Evolutionary conservation across 2,888 invertebrate species (phyloP).

Genomic region (Boloria euphrosyne): DNA sequence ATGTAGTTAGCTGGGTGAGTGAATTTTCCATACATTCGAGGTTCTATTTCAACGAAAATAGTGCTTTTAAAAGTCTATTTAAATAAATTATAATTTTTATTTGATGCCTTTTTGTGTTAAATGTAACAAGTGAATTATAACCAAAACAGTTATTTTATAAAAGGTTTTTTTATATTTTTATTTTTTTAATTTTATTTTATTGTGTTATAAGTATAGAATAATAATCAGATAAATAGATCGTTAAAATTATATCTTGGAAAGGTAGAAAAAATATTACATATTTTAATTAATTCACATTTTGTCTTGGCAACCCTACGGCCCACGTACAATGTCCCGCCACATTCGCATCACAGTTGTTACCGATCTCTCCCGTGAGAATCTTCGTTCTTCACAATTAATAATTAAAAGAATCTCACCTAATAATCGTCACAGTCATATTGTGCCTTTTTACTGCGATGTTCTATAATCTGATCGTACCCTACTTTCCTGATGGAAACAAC

Average conservation of each 20-base stretch:
- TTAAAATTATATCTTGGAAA: not conserved
- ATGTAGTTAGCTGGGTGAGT: slow-evolving; percentile 56
- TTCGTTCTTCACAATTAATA: slow-evolving; percentile 27
- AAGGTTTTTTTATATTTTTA: too few species aligned
- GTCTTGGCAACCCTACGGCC: slow-evolving; percentile 25
- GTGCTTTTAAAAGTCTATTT: too few species aligned
- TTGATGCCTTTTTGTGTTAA: too few species aligned
- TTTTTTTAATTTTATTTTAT: too few species aligned
- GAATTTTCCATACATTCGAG: slow-evolving; percentile 13
- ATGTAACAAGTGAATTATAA: too few species aligned
- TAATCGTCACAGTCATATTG: slow-evolving; percentile 28
- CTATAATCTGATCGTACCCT: slow-evolving; percentile 66
- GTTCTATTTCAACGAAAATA: not conserved
- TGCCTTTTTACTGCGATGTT: slow-evolving; percentile 47
- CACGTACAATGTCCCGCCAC: slow-evolving; percentile 17
- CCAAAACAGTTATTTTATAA: too few species aligned
- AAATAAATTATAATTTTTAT: too few species aligned
- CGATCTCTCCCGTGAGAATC: slow-evolving; percentile 38
- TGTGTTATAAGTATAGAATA: too few species aligned
- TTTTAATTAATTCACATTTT: not conserved
- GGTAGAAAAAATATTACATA: not conserved
- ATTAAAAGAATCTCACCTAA: slow-evolving; percentile 28
- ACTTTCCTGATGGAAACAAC: slow-evolving; percentile 60
- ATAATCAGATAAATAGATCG: too few species aligned
- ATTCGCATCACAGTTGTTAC: slow-evolving; percentile 25